Evolutionary conservation across 2,113 vertebrate genomes (phyloP).

Genomic region (Pseudopodoces humilis): DNA sequence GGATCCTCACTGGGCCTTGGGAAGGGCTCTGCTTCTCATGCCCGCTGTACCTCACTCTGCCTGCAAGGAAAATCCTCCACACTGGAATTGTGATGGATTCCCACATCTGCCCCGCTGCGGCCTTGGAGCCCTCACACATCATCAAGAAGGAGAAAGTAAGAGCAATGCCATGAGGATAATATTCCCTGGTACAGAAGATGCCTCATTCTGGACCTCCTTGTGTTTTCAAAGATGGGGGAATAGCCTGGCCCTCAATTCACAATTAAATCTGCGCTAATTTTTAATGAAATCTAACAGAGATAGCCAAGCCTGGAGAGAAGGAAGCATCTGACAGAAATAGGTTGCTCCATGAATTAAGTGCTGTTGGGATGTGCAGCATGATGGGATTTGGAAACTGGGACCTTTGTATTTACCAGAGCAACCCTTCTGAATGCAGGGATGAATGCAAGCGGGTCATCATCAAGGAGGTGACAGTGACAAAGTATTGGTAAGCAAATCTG

Average conservation of each 20-base stretch:
- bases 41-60: background rate
- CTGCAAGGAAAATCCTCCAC: background rate
- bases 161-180: background rate
- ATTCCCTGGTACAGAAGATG: background rate
- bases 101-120: background rate
- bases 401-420: conserved; percentile 26
- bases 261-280: background rate
- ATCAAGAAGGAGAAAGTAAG: background rate
- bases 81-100: background rate
- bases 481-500: conserved; percentile 78
- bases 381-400: background rate
- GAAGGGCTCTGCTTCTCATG: background rate
- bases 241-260: background rate
- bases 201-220: background rate
- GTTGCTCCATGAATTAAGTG: background rate
- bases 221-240: background rate
- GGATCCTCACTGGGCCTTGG: background rate
- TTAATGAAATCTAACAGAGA: background rate
- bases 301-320: background rate
- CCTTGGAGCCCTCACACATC: background rate
- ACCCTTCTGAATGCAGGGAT: background rate
- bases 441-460: conserved; percentile 59
- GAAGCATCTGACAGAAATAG: conserved; percentile 25
- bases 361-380: background rate
- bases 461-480: conserved; percentile 79